These are phyloP conservation scores for Heterodera filipjevi DNA, from an alignment of 2,888 invertebrate genomes.

Conservation along the genomic window DNA sequence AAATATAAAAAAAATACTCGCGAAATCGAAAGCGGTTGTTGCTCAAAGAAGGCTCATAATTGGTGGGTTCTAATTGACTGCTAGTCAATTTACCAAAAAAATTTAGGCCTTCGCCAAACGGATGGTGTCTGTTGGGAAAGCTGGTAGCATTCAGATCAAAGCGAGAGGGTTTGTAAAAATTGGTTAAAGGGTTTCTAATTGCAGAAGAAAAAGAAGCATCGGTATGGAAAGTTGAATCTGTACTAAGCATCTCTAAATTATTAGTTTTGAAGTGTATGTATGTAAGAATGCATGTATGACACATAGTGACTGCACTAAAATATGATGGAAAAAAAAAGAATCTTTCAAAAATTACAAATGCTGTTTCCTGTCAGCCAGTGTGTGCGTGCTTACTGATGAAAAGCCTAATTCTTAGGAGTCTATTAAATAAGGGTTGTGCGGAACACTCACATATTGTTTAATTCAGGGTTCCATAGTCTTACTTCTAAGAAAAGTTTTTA, in stretches of 20 bases:
- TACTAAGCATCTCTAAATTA: slow-evolving; percentile 12
- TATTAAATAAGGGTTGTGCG: too few species aligned
- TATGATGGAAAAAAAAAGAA: too few species aligned
- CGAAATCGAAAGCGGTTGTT: background rate
- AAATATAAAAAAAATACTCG: background rate
- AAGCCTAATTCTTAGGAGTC: too few species aligned
- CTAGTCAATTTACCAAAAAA: slow-evolving; percentile 11
- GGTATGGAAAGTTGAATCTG: background rate
- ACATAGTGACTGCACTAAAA: background rate
- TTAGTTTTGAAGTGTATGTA: too few species aligned
- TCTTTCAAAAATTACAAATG: too few species aligned
- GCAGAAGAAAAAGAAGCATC: background rate
- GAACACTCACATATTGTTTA: too few species aligned
- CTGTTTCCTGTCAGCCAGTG: too few species aligned
- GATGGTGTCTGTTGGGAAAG: background rate
- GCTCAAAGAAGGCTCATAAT: background rate
- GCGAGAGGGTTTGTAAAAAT: background rate
- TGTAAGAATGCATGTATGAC: too few species aligned
- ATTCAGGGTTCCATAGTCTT: too few species aligned
- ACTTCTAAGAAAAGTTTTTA: too few species aligned
- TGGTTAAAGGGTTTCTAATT: background rate
- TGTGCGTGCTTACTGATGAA: too few species aligned
- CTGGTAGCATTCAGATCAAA: background rate
- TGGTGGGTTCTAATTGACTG: background rate
- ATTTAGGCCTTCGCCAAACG: background rate